Evolutionary conservation across 2,797 vertebrate genomes (phyloP), one percentile per base, ranked within the genome.

Genomic region (Acipenser ruthenus): DNA sequence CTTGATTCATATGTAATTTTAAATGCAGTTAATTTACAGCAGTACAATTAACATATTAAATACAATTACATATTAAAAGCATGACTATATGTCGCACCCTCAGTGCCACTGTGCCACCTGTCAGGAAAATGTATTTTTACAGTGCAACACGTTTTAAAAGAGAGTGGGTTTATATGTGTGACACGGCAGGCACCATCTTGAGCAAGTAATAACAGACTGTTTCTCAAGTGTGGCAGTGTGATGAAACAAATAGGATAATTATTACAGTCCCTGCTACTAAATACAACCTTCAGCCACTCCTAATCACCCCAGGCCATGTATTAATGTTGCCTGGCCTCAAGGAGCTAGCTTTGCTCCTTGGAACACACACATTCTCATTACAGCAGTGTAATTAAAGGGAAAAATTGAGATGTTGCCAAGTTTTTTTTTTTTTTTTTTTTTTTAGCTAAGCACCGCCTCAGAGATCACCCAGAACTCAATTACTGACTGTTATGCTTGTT

Each of bases 381-480:
- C 69, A 69, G 78, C 71, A 79, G 77, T 78, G 70, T 83, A 84
- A 86, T 87, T 81, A 87, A 81, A 77, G 72, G 62, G 77, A 76
- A 85, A 80, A 70, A 72, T 51, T 76, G 80, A 82, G 65, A 78
- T 63, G 74, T 74, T 73, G 77, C 73, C 78, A 84, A 72, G 69
- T 74, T 78, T 72, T 2, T 23, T 79, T 82, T 76, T 84, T 68
- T 80, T 65, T 71, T 65, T 71, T 37, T 37, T 82, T 76, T 84
- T 68, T 80, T 66, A 70, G 69, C 73, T 72, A 78, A 79, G 70
- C 47, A 1, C 78, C 78, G 79, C 77, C 77, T 84, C 77, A 67
- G 76, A 87, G 77, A 77, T 79, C 80, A 81, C 77, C 75, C 75
- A 79, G 83, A 88, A 83, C 77, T 79, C 82, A 82, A 75, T 88